A percentile compares a stretch with the other conserved stretches of the same genome.
These are phyloP conservation scores for Eubasilissa regina DNA, from an alignment of 1,140 invertebrate genomes.

Conservation along the genomic window DNA sequence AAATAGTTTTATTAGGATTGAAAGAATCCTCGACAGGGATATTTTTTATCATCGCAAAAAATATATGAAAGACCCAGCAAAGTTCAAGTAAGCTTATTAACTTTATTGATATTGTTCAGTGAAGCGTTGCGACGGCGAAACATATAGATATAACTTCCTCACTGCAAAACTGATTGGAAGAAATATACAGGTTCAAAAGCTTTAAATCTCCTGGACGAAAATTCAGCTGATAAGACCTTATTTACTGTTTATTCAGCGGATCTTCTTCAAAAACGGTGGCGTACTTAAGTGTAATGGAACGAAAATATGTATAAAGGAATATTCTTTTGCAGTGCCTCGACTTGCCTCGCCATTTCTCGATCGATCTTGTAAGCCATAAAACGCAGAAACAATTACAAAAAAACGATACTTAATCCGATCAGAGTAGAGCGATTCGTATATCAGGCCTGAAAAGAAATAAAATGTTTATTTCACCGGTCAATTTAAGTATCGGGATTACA, in stretches of 20 bases:
- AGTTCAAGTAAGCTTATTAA: slow-evolving; percentile 49
- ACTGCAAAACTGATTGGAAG: slow-evolving; percentile 56
- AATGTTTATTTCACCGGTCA: slow-evolving; percentile 18
- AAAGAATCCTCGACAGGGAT: neutral
- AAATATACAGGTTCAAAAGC: slow-evolving; percentile 48
- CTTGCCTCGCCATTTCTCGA: slow-evolving; percentile 8
- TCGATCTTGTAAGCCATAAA: slow-evolving; percentile 1
- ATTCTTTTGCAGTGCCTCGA: neutral
- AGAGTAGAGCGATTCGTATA: neutral
- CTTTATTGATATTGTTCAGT: slow-evolving; percentile 53
- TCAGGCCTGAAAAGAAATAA: neutral
- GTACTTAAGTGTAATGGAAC: slow-evolving; percentile 34
- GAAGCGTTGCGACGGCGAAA: slow-evolving; percentile 27
- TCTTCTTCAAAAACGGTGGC: slow-evolving; percentile 18
- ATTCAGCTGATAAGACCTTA: slow-evolving; percentile 31
- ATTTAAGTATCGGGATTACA: slow-evolving; percentile 11
- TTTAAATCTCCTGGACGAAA: slow-evolving; percentile 43
- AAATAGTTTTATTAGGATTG: too few relatives aligned
- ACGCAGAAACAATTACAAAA: slow-evolving; percentile 21
- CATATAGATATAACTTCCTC: slow-evolving; percentile 29
- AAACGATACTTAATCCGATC: slow-evolving; percentile 11
- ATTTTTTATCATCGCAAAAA: slow-evolving; percentile 16
- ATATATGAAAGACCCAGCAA: slow-evolving; percentile 3
- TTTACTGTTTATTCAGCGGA: slow-evolving; percentile 17
- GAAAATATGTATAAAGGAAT: slow-evolving; percentile 12